phyloP scores from a whole-genome alignment of 2,797 vertebrate genomes.

The Myoxocephalus aenaeus region DNA sequence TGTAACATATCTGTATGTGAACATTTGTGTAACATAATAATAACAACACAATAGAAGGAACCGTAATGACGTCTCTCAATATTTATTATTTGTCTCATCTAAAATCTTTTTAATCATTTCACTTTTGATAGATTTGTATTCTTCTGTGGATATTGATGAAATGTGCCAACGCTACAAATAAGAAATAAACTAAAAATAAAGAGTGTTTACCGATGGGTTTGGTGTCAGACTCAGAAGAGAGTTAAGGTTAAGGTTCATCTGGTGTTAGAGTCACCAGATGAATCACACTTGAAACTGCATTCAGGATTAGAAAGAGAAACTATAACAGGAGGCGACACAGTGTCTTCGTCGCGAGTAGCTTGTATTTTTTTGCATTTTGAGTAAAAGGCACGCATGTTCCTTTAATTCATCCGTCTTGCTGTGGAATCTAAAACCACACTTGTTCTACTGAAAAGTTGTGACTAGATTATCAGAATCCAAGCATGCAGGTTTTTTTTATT shows the following conservation, averaged over 20 bases:
- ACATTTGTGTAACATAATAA: neutral
- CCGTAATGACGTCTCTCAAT: neutral
- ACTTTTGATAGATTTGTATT: neutral
- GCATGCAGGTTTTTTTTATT: neutral
- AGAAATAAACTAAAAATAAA: neutral
- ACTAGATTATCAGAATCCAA: neutral
- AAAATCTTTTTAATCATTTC: neutral
- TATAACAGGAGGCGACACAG: slow-evolving; percentile 2
- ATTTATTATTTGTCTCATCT: neutral
- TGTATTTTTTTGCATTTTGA: slow-evolving; percentile 19
- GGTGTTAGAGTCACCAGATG: neutral
- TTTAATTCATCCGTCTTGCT: neutral
- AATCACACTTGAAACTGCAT: neutral
- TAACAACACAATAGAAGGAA: neutral
- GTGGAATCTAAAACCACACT: slow-evolving; percentile 5
- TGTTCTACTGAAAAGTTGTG: neutral
- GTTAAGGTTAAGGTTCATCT: too few relatives aligned
- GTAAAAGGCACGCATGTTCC: neutral
- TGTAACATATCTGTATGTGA: neutral
- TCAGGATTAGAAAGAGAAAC: slow-evolving; percentile 13
- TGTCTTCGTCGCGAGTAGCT: neutral
- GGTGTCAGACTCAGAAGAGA: neutral
- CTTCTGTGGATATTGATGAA: neutral
- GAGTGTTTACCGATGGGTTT: neutral
- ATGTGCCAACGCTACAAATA: neutral